Evolutionary conservation across 2,113 vertebrate species (phyloP).

Genomic region (Mormyrus lacerda): DNA sequence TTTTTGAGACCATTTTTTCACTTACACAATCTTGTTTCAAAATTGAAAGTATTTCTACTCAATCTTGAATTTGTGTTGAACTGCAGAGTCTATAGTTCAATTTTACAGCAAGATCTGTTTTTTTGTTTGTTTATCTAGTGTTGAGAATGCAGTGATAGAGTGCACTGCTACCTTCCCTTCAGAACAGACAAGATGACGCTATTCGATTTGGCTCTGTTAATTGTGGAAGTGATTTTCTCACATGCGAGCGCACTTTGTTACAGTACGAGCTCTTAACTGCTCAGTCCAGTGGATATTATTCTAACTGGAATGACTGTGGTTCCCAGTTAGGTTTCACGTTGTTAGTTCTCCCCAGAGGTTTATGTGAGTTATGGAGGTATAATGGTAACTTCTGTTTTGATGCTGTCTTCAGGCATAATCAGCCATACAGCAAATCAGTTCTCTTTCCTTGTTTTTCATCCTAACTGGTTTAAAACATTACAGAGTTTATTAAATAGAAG

Average conservation of each 20-base stretch:
- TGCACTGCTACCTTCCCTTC: background rate
- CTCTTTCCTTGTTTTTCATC: background rate
- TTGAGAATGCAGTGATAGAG: background rate
- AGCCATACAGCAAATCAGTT: background rate
- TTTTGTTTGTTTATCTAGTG: background rate
- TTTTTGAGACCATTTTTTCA: background rate
- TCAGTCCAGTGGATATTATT: background rate
- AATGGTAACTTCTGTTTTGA: background rate
- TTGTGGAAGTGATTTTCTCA: background rate
- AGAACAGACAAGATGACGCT: background rate
- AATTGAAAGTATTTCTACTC: background rate
- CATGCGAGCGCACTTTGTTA: background rate
- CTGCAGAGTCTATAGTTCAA: background rate
- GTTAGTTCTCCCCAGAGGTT: background rate
- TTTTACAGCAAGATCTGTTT: background rate
- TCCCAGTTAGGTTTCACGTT: background rate
- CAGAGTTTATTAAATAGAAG: background rate
- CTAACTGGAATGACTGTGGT: background rate
- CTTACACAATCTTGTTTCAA: background rate
- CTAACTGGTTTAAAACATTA: background rate
- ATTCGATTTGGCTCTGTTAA: background rate
- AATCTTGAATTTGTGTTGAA: background rate
- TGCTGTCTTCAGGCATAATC: background rate
- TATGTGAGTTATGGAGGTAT: background rate
- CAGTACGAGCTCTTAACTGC: background rate